Evolutionary conservation across 2,113 vertebrate genomes (phyloP).

Genomic region (Butastur rufipennis): DNA sequence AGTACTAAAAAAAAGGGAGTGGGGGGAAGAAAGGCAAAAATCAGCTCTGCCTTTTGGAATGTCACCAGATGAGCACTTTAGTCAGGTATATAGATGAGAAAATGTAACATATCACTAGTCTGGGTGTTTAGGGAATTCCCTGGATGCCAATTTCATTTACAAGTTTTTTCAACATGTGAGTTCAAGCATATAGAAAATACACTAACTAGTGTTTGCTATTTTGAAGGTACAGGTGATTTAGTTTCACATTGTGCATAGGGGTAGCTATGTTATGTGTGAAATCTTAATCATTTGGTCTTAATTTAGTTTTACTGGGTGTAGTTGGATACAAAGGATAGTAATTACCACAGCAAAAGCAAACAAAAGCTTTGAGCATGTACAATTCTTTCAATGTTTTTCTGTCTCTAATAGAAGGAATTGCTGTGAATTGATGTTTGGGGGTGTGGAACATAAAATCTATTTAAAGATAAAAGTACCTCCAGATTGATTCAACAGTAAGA

Average conservation of each 20-base stretch:
- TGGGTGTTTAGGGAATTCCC: background rate
- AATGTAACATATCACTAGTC: background rate
- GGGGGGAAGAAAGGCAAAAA: background rate
- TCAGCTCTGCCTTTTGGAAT: background rate
- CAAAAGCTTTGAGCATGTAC: background rate
- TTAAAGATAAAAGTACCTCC: background rate
- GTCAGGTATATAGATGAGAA: background rate
- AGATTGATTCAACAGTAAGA: background rate
- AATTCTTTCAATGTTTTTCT: background rate
- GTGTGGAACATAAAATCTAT: background rate
- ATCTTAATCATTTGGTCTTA: background rate
- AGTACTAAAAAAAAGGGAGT: background rate
- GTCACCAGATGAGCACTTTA: background rate
- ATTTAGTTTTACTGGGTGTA: background rate
- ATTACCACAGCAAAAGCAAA: background rate
- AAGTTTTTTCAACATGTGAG: background rate
- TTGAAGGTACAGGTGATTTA: background rate
- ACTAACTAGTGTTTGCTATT: background rate
- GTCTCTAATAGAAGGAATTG: background rate
- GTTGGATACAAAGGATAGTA: background rate
- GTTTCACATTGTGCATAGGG: background rate
- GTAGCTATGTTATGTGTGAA: background rate
- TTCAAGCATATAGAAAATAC: background rate
- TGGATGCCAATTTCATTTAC: background rate
- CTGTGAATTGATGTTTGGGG: background rate